Evolutionary conservation across 2,888 invertebrate genomes (phyloP), one percentile per base, ranked within the genome.

Genomic region (Dryomyza anilis): DNA sequence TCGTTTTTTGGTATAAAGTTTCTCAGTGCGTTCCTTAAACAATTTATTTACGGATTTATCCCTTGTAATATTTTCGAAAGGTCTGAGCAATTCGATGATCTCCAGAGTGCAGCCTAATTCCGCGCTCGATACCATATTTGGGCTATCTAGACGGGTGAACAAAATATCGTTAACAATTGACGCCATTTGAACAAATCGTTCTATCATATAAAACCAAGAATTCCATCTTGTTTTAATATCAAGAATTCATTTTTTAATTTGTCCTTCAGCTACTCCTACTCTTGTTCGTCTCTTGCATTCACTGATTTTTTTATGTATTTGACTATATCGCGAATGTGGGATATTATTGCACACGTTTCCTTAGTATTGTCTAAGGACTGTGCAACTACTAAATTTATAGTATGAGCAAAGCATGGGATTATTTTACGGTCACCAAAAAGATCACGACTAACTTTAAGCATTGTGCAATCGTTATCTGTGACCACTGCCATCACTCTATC

Each of bases 1-100:
- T 30, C 16, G 7, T 57, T 36, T 57, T 29, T 30, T 10, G 57
- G 57, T 57, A 16, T 36, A 16, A 30, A 21, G 19, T 57, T 33
- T 29, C 16, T 6, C 70, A 74, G 73, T 72, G 67, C 71, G 72
- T 43, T 74, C 67, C 68, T 72, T 72, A 66, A 72, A 64, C 69
- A 73, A 74, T 53, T 69, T 72, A 69, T 73, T 69, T 64, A 70
- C 71, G 14, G 72, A 73, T 71, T 71, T 61, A 73, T 75, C 71
- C 70, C 70, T 73, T 67, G 74, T 74, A 64, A 74, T 72, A 36
- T 68, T 71, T 69, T 72, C 71, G 48, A 73, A 71, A 29, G 71
- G 69, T 53, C 64, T 30, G 57, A 73, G 46, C 46, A 67, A 50
- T 39, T 56, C 55, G 14, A 63, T 52, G 45, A 68, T 39, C 48